These are phyloP conservation scores for Fissipunctia ypsillon DNA, from an alignment of 2,888 invertebrate species.

Conservation along the genomic window DNA sequence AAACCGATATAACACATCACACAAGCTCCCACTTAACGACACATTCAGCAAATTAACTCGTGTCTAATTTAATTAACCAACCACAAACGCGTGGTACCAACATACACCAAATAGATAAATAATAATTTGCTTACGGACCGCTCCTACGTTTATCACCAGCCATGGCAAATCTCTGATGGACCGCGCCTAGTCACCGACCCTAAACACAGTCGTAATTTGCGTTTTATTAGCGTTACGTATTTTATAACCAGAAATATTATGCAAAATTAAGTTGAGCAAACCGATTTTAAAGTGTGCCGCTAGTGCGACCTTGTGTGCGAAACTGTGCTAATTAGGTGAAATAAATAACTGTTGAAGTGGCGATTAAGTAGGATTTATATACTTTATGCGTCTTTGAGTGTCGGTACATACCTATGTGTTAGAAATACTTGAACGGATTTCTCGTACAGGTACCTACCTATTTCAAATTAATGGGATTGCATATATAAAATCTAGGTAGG, in stretches of 20 bases:
- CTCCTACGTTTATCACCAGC: slow-evolving; percentile 70
- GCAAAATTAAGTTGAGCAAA: slow-evolving; percentile 63
- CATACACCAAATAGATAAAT: slow-evolving; percentile 52
- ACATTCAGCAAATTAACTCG: slow-evolving; percentile 35
- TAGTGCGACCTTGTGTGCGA: slow-evolving; percentile 56
- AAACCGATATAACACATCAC: background rate
- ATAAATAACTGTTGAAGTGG: slow-evolving; percentile 45
- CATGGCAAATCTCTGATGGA: slow-evolving; percentile 78
- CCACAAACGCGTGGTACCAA: slow-evolving; percentile 24
- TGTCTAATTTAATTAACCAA: slow-evolving; percentile 48
- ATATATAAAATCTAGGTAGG: too few relatives aligned
- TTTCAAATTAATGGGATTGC: background rate
- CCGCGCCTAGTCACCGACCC: slow-evolving; percentile 77
- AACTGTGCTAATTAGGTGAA: slow-evolving; percentile 49
- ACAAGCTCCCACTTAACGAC: slow-evolving; percentile 17
- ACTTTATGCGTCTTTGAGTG: slow-evolving; percentile 34
- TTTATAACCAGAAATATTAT: slow-evolving; percentile 64
- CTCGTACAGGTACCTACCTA: too few relatives aligned
- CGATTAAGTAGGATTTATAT: slow-evolving; percentile 39
- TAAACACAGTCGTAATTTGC: slow-evolving; percentile 71
- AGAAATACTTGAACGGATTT: slow-evolving; percentile 26
- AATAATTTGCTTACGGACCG: slow-evolving; percentile 71
- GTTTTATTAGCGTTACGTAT: slow-evolving; percentile 71
- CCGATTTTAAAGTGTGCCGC: slow-evolving; percentile 61
- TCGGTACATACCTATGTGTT: slow-evolving; percentile 10